Evolutionary conservation across 30 jellyfish, hydroid and myxozoan species (phyloP).

Genomic region (Haliclystus octoradiatus): DNA sequence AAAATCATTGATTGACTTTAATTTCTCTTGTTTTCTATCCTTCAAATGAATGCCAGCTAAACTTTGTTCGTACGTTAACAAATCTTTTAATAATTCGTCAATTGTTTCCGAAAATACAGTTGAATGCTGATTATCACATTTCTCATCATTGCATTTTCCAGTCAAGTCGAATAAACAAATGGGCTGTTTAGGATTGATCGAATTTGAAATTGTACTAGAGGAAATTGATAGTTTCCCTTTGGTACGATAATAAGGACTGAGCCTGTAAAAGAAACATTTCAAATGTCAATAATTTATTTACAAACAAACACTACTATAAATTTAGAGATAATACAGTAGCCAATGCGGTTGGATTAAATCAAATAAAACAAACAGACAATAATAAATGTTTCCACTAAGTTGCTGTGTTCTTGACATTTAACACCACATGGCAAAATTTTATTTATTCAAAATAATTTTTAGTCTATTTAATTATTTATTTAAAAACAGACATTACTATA

Average conservation of each 20-base stretch:
- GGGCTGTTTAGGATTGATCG: constrained; percentile 19
- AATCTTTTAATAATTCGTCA: constrained; percentile 32
- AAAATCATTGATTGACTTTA: constrained; percentile 4
- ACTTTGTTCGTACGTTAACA: constrained; percentile 40
- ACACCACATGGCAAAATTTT: too few relatives aligned
- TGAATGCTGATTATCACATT: constrained; percentile 48
- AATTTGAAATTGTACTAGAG: constrained; percentile 58
- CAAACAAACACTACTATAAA: background rate
- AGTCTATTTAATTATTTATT: too few relatives aligned
- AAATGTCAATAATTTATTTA: background rate
- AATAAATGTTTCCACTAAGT: too few relatives aligned
- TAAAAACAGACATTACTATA: too few relatives aligned
- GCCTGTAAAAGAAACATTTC: constrained; percentile 24
- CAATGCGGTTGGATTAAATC: background rate
- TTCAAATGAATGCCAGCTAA: constrained; percentile 20
- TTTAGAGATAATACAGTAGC: background rate
- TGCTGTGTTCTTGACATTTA: too few relatives aligned
- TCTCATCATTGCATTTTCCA: constrained; percentile 71
- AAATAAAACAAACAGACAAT: background rate
- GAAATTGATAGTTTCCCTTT: constrained; percentile 29
- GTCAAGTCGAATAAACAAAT: constrained; percentile 61
- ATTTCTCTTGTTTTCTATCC: constrained; percentile 15
- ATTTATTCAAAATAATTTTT: too few relatives aligned
- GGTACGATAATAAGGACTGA: constrained; percentile 78
- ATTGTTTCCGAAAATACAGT: constrained; percentile 19